These are phyloP conservation scores for Chymomyza fuscimana DNA, from an alignment of 2,888 invertebrate genomes.

Conservation along the genomic window DNA sequence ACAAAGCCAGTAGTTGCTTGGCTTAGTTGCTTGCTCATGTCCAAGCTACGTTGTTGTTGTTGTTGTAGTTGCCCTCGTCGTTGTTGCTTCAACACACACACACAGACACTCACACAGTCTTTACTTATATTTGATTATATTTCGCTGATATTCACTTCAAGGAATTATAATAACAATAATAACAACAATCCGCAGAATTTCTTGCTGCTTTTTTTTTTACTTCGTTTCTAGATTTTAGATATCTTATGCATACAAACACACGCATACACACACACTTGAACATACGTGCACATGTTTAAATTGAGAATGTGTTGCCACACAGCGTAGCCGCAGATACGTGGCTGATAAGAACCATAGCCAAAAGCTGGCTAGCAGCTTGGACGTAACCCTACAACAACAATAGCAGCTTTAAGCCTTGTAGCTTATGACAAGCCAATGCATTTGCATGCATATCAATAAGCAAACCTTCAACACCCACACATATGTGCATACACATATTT, in stretches of 20 bases:
- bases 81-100: neutral
- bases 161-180: conserved; percentile 79
- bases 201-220: conserved; percentile 61
- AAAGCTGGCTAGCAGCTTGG: conserved; percentile 46
- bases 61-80: conserved; percentile 34
- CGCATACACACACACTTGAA: conserved; percentile 33
- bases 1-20: conserved; percentile 49
- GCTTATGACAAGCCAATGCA: conserved; percentile 1
- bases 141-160: conserved; percentile 79
- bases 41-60: conserved; percentile 21
- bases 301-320: conserved; percentile 77
- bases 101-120: conserved; percentile 15
- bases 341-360: conserved; percentile 71
- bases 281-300: conserved; percentile 56
- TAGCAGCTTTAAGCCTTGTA: neutral
- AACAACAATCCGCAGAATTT: conserved; percentile 79
- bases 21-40: conserved; percentile 35
- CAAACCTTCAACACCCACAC: neutral
- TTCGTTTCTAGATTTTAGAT: conserved; percentile 74
- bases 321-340: conserved; percentile 69
- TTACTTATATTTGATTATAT: conserved; percentile 75
- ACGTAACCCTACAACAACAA: neutral
- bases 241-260: conserved; percentile 57
- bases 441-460: conserved; percentile 4
- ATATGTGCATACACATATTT: neutral